Evolutionary conservation across 2,888 invertebrate species (phyloP).

Genomic region (Petrophora chlorosata): DNA sequence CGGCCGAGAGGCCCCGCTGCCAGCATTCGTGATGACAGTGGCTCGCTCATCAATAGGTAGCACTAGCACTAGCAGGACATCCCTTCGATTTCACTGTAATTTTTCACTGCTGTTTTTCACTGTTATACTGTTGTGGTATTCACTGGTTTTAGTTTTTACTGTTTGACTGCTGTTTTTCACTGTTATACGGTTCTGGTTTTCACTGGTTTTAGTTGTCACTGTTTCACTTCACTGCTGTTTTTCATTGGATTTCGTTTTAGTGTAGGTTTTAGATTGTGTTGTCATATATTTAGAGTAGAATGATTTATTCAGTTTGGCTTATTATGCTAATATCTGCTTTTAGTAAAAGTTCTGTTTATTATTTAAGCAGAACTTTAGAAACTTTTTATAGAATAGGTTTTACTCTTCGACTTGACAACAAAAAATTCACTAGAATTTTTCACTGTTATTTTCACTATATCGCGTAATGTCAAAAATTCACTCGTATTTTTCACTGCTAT

Average conservation of each 20-base stretch:
- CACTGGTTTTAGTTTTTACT: too few relatives aligned
- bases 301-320: too few relatives aligned
- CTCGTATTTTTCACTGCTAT: conserved; percentile 9
- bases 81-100: conserved; percentile 3
- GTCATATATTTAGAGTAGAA: too few relatives aligned
- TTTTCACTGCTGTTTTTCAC: conserved; percentile 3
- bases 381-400: too few relatives aligned
- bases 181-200: too few relatives aligned
- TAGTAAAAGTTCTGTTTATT: too few relatives aligned
- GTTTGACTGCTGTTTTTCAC: conserved; percentile 3
- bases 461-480: conserved; percentile 8
- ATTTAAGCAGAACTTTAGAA: too few relatives aligned
- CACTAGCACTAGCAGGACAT: conserved; percentile 10
- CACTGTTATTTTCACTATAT: conserved; percentile 1
- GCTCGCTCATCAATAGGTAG: conserved; percentile 36
- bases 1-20: conserved; percentile 66
- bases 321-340: too few relatives aligned
- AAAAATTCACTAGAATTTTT: not conserved
- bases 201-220: not conserved
- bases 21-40: conserved; percentile 64
- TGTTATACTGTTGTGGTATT: too few relatives aligned
- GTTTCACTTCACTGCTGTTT: not conserved
- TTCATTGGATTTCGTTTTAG: not conserved
- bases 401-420: too few relatives aligned
- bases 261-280: too few relatives aligned